Evolutionary conservation across 2,113 vertebrate genomes (phyloP).

Genomic region (Neofelis nebulosa): DNA sequence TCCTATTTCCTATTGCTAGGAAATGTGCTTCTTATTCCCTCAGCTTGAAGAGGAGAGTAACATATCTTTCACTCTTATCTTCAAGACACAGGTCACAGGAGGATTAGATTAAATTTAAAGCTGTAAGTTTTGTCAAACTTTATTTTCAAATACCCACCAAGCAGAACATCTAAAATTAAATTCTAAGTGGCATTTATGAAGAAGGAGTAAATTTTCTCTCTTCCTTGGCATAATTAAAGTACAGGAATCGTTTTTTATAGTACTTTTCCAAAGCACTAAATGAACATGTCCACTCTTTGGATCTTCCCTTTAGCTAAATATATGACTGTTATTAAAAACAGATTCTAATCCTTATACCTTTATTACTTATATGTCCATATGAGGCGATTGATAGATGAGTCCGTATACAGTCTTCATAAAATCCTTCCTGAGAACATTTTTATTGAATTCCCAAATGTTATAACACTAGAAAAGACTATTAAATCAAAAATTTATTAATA

Average conservation of each 20-base stretch:
- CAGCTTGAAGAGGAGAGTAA: constrained; percentile 54
- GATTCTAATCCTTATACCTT: constrained; percentile 81
- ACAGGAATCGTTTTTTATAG: constrained; percentile 79
- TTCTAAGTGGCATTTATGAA: constrained; percentile 81
- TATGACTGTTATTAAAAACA: constrained; percentile 83
- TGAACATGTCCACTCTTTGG: constrained; percentile 78
- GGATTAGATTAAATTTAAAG: constrained; percentile 70
- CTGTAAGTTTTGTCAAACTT: constrained; percentile 69
- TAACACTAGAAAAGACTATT: constrained; percentile 63
- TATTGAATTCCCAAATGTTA: constrained; percentile 71
- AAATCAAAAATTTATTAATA: constrained; percentile 69
- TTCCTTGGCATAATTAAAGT: constrained; percentile 80
- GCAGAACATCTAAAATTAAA: constrained; percentile 82
- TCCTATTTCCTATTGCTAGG: constrained; percentile 31
- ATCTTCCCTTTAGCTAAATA: constrained; percentile 77
- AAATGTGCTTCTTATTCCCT: constrained; percentile 33
- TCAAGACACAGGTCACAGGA: constrained; percentile 45
- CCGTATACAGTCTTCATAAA: constrained; percentile 80
- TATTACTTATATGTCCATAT: constrained; percentile 79
- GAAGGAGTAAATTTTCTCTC: constrained; percentile 78
- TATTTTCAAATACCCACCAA: constrained; percentile 76
- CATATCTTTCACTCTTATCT: constrained; percentile 49
- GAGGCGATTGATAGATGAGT: constrained; percentile 77
- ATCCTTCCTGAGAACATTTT: constrained; percentile 77
- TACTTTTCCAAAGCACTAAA: constrained; percentile 75